Evolutionary conservation across 2,888 invertebrate species (phyloP).

Genomic region (Hydraecia micacea): DNA sequence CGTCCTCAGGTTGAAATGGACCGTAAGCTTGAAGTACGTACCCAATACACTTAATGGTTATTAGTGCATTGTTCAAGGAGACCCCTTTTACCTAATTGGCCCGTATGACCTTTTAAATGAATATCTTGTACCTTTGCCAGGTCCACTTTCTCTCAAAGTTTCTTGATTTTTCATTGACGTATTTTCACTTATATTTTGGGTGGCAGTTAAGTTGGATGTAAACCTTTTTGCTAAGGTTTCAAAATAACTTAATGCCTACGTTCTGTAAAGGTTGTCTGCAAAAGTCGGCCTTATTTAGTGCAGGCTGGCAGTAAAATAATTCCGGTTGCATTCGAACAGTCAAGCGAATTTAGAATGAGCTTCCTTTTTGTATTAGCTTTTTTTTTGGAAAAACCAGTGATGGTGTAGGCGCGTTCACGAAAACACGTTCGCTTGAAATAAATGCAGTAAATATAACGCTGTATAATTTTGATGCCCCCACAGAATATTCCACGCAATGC

Average conservation of each 20-base stretch:
- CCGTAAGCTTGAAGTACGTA: conserved; percentile 16
- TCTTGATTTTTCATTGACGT: background rate
- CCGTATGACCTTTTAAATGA: background rate
- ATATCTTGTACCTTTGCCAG: conserved; percentile 7
- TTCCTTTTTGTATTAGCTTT: background rate
- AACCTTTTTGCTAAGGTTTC: background rate
- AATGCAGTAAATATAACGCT: background rate
- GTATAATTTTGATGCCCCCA: too few species aligned
- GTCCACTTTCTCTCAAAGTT: background rate
- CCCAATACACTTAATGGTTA: conserved; percentile 19
- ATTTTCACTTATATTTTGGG: background rate
- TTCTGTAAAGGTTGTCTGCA: background rate
- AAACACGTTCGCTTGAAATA: background rate
- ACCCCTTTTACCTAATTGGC: conserved; percentile 25
- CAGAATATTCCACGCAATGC: background rate
- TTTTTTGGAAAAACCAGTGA: background rate
- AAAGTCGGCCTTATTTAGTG: background rate
- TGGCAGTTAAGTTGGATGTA: background rate
- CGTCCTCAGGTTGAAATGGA: conserved; percentile 15
- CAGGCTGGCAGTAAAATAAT: background rate
- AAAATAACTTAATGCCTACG: background rate
- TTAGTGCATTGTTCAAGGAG: conserved; percentile 10
- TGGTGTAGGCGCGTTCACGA: background rate
- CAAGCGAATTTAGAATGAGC: background rate
- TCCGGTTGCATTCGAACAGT: background rate